Base-by-base conservation (phyloP, 1,140 invertebrate species). In the Eueides isabella region DNA sequence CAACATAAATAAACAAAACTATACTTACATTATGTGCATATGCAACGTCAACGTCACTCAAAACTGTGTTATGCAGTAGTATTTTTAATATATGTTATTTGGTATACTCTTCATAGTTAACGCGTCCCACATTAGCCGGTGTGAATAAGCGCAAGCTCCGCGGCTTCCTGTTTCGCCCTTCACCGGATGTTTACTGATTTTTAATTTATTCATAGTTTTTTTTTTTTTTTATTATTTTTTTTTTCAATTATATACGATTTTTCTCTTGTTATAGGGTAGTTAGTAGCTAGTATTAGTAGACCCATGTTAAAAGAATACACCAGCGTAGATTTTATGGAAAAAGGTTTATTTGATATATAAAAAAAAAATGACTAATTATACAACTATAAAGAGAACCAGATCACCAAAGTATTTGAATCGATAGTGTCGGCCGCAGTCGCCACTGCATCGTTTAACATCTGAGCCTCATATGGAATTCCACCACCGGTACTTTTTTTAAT, bases 301-400 rank as follows among this genome's bases (percentile, higher is more conserved):
- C 91, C 89, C 91, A 92, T 92, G 89, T 92, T 92, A 92, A 92
- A 92, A 92, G 82, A 92, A 92, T 92, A 92, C 90, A 92, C 91
- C 91, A 88, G 82, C 75, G 55, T 91, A 80, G 89, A 92, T 92
- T 91, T 92, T 90, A 92, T 91, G 89, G 89, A 90, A 91, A 55
- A 91, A 89, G 90, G 85, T 92, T 92, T 92, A 91, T 92, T 92
- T 89, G 85, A 90, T 92, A 91, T 92, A 92, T 91, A 90, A 11
- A 44, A 90, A 89, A 89, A 85, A 84, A 80, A 82, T 88, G n/a
- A 83, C 80, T 85, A 87, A 79, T 76, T 85, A 85, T 70, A 86
- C n/a, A 88, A 86, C 80, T 26, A 44, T 88, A 86, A 85, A 80
- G 82, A 90, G 84, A 85, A 90, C 91, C 91, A 88, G 89, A 89